Conservation (phyloP, 2,888 invertebrate genomes). For the Tenthredo livida region DNA sequence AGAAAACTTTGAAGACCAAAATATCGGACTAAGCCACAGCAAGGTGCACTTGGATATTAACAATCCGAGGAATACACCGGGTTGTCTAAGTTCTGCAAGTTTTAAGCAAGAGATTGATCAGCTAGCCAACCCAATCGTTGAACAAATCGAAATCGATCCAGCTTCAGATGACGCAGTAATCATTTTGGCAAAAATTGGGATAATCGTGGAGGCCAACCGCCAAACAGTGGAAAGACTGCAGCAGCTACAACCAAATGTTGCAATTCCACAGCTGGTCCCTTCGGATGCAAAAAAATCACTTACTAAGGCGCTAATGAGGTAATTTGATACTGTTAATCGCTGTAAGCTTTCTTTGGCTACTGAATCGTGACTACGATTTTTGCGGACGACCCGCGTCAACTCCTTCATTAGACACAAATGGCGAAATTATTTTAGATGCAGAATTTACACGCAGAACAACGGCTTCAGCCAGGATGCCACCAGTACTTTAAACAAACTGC, state of each 20-base stretch:
- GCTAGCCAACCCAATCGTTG: neutral
- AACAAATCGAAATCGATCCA: neutral
- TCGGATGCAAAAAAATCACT: constrained; percentile 33
- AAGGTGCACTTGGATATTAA: neutral
- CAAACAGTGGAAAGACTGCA: constrained; percentile 20
- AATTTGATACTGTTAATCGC: neutral
- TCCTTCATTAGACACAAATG: neutral
- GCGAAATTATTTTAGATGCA: constrained; percentile 14
- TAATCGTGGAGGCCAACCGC: constrained; percentile 18
- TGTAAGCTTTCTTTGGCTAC: neutral
- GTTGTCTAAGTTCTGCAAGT: neutral
- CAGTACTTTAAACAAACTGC: constrained; percentile 5
- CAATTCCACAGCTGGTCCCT: neutral
- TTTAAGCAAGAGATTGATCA: constrained; percentile 11
- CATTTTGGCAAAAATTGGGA: constrained; percentile 6
- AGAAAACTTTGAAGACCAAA: neutral
- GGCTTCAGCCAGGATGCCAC: constrained; percentile 20
- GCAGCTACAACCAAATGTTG: constrained; percentile 1
- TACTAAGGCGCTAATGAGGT: constrained; percentile 23
- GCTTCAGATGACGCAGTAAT: constrained; percentile 7
- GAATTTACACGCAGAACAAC: constrained; percentile 23
- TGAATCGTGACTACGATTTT: neutral
- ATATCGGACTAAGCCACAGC: neutral
- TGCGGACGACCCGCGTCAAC: neutral
- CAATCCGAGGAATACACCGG: neutral